These are phyloP conservation scores for Scopus umbretta DNA, from an alignment of 2,113 vertebrate genomes.

Conservation along the genomic window DNA sequence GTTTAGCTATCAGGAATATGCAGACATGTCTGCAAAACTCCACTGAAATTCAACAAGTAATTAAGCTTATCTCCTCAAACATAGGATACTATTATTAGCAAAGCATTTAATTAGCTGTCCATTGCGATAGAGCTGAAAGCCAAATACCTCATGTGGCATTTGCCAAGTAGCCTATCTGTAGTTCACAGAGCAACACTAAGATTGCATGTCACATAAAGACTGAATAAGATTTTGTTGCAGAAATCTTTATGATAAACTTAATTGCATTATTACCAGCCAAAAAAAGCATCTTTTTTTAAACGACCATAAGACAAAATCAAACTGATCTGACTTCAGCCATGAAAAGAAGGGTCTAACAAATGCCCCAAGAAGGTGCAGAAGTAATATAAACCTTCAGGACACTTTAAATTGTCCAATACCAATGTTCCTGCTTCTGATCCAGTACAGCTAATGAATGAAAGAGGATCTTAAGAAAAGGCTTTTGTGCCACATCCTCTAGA, in stretches of 20 bases:
- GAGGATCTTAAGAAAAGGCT: neutral
- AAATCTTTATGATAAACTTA: neutral
- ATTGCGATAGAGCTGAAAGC: neutral
- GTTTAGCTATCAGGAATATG: neutral
- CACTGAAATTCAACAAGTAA: conserved; percentile 19
- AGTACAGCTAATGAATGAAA: neutral
- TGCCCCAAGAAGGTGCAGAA: neutral
- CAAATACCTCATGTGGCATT: conserved; percentile 28
- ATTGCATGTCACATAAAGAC: neutral
- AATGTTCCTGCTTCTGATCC: neutral
- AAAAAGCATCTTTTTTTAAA: neutral
- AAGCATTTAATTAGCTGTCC: conserved; percentile 50
- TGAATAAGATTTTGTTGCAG: neutral
- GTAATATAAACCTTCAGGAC: neutral
- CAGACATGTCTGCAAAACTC: conserved; percentile 26
- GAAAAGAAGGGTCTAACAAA: neutral
- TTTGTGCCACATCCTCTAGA: neutral
- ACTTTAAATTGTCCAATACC: neutral
- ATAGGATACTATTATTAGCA: conserved; percentile 36
- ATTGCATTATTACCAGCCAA: neutral
- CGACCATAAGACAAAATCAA: neutral
- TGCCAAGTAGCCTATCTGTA: neutral
- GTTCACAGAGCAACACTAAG: neutral
- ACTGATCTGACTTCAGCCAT: neutral
- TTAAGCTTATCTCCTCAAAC: conserved; percentile 28